Conservation (phyloP, 1,140 invertebrate species). For the Gonioctena quinquepunctata region DNA sequence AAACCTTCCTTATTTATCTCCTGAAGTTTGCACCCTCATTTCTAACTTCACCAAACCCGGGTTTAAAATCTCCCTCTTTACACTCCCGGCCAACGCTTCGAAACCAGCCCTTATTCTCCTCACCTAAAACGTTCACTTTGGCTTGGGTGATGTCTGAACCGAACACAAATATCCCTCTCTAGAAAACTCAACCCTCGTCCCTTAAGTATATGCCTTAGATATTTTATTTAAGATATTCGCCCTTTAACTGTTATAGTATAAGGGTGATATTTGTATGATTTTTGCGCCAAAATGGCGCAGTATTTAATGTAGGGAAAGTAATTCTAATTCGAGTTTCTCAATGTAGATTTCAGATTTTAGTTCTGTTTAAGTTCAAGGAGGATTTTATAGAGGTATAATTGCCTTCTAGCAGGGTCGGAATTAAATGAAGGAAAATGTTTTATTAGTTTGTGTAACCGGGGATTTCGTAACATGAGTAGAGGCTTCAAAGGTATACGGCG, state of each 20-base stretch:
- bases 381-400: slow-evolving; percentile 46
- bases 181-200: slow-evolving; percentile 43
- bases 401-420: slow-evolving; percentile 4
- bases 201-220: slow-evolving; percentile 40
- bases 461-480: neutral
- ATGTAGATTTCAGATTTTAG: slow-evolving; percentile 46
- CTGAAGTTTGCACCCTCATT: slow-evolving; percentile 41
- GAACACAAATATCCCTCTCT: slow-evolving; percentile 40
- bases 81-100: slow-evolving; percentile 5
- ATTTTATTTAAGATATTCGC: slow-evolving; percentile 43
- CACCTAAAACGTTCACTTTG: slow-evolving; percentile 10
- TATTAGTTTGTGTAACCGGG: slow-evolving; percentile 2
- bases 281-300: slow-evolving; percentile 43
- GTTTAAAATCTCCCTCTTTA: slow-evolving; percentile 43
- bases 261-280: slow-evolving; percentile 36
- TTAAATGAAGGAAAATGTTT: slow-evolving; percentile 6
- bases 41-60: slow-evolving; percentile 39
- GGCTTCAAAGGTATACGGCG: neutral
- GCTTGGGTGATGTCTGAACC: slow-evolving; percentile 21
- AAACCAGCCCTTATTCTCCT: slow-evolving; percentile 8
- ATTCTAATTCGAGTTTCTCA: slow-evolving; percentile 50
- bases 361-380: slow-evolving; percentile 50
- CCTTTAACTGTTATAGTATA: slow-evolving; percentile 33
- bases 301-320: slow-evolving; percentile 51
- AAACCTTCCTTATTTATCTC: slow-evolving; percentile 35